Evolutionary conservation across 1,140 invertebrate species (phyloP).

Genomic region (Coenobita brevimanus): DNA sequence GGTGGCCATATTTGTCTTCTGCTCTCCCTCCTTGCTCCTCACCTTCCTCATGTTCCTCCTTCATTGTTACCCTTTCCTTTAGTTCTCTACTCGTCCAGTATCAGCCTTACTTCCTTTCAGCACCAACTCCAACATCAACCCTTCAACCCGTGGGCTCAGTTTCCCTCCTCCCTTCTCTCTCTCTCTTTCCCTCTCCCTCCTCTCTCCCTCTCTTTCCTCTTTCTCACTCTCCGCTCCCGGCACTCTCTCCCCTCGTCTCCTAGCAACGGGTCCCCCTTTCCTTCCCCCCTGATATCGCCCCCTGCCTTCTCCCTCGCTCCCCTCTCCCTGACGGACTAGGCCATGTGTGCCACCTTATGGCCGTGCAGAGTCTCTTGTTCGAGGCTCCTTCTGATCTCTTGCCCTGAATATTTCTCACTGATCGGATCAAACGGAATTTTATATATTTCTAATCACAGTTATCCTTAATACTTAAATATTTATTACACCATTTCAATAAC

Average conservation of each 20-base stretch:
- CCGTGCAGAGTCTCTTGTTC: conserved; percentile 52
- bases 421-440: too few relatives aligned
- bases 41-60: background rate
- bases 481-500: too few relatives aligned
- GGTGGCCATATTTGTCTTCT: conserved; percentile 63
- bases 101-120: too few relatives aligned
- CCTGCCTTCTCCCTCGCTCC: background rate
- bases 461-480: too few relatives aligned
- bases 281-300: conserved; percentile 12
- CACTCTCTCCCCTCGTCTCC: conserved; percentile 54
- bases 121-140: too few relatives aligned
- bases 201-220: background rate
- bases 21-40: background rate
- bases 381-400: conserved; percentile 50
- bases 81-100: too few relatives aligned
- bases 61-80: background rate
- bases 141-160: too few relatives aligned
- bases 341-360: conserved; percentile 62
- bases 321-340: conserved; percentile 60
- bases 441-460: too few relatives aligned
- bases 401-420: conserved; percentile 49
- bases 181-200: background rate
- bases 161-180: background rate
- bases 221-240: conserved; percentile 16
- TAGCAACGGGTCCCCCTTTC: conserved; percentile 43